Base-by-base conservation (phyloP, 2,113 vertebrate genomes). In the Centrocercus urophasianus region DNA sequence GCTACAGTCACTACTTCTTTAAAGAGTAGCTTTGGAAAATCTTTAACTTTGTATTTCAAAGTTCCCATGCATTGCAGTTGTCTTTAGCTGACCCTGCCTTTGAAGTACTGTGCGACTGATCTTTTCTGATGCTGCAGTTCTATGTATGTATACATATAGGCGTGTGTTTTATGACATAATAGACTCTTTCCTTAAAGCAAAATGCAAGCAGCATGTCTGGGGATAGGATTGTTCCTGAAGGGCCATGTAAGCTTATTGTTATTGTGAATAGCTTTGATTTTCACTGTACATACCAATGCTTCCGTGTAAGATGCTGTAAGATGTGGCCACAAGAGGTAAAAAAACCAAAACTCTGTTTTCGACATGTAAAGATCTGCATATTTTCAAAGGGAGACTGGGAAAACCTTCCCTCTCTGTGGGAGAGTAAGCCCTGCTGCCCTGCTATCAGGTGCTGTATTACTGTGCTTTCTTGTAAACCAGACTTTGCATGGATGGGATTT, bases 101-200 rank as follows among this genome's bases (percentile, higher is more conserved):
- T 30, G 48, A 34, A 59, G 61, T 8, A 20, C 36, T 42, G 42
- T 32, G 25, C 42, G 86, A 48, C 12, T 63, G 45, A 27, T 28
- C 42, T 22, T 20, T 21, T 27, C 21, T 64, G 50, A 42, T 83
- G 28, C 14, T 60, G 13, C 0, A 1, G 60, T 20, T 88, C 18
- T 38, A 32, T 61, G 36, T 66, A 5, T 1, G 0, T 43, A 1
- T 21, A 1, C 5, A 1, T 43, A 8, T 15, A 8, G 73, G 19
- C 13, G 7, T 9, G 6, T 10, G 36, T 6, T 4, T 38, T 28
- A 3, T 34, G 42, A 11, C 19, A 10, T 21, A 25, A 52, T 3
- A 38, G n/a, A n/a, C 60, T 60, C 16, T 66, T 65, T 22, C 8
- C 52, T 87, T 6, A 69, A 69, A 78, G 40, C 59, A 61, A 40